phyloP scores from a whole-genome alignment of 2,888 invertebrate genomes.

The Agelastica alni region DNA sequence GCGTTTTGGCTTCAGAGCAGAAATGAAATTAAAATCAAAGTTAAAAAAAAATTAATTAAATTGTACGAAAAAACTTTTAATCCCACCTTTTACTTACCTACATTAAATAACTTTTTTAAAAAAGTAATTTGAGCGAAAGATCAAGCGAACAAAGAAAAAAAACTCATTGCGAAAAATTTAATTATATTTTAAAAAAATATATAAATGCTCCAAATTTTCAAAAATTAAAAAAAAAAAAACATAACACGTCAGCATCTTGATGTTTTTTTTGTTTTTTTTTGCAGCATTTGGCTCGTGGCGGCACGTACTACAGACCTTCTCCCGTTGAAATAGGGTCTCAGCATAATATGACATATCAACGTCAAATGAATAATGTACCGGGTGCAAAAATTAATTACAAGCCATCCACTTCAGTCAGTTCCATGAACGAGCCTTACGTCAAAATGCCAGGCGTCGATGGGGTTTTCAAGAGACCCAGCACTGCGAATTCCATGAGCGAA shows the following conservation, averaged over 20 bases:
- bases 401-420: no score
- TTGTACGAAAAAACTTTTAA: no score
- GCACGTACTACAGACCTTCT: constrained; percentile 34
- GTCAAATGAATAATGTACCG: no score
- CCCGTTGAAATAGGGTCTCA: constrained; percentile 39
- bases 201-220: background rate
- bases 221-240: background rate
- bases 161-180: background rate
- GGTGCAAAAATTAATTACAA: no score
- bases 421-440: constrained; percentile 11
- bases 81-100: no score
- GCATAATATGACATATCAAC: constrained; percentile 1
- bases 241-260: constrained; percentile 6
- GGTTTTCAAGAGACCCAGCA: constrained; percentile 32
- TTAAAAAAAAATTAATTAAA: no score
- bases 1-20: no score
- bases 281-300: constrained; percentile 27
- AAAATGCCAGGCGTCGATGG: constrained; percentile 5
- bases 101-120: no score
- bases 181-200: constrained; percentile 3
- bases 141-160: background rate
- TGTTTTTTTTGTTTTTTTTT: constrained; percentile 4
- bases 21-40: no score
- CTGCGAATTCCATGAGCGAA: constrained; percentile 34
- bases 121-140: no score